phyloP scores from a whole-genome alignment of 35 echinoderm and acorn worm species.

The Lytechinus pictus region DNA sequence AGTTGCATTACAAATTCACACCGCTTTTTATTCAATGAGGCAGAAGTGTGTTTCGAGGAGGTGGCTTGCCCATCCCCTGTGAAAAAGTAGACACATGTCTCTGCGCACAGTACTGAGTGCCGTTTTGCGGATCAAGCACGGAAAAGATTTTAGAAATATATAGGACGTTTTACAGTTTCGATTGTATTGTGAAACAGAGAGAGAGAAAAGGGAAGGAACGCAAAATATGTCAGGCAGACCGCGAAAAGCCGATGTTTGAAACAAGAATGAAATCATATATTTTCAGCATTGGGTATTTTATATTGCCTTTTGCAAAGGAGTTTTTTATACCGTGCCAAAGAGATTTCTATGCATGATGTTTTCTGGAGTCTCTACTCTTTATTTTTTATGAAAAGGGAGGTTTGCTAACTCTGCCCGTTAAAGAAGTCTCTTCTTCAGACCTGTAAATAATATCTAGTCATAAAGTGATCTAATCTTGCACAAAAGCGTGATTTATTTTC shows the following conservation, averaged over 20 bases:
- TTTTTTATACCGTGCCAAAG: background rate
- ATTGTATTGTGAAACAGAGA: background rate
- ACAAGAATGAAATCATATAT: background rate
- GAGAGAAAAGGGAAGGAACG: background rate
- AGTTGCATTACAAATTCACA: constrained; percentile 90
- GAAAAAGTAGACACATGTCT: background rate
- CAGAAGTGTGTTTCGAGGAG: background rate
- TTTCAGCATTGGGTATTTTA: background rate
- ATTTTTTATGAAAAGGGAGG: background rate
- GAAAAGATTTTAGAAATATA: background rate
- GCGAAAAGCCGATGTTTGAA: background rate
- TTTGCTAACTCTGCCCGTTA: background rate
- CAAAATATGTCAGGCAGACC: background rate
- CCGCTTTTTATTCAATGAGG: constrained; percentile 36
- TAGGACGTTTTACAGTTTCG: background rate
- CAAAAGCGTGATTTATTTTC: too few species aligned
- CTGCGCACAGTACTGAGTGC: background rate
- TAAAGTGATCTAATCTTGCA: too few species aligned
- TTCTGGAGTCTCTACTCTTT: background rate
- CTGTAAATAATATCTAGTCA: background rate
- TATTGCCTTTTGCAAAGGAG: background rate
- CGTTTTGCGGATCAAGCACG: background rate
- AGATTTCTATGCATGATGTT: background rate
- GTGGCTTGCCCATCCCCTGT: background rate
- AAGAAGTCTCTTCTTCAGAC: background rate